Base-by-base conservation (phyloP, 92 coral and sea anemone species). In the Heteractis magnifica region DNA sequence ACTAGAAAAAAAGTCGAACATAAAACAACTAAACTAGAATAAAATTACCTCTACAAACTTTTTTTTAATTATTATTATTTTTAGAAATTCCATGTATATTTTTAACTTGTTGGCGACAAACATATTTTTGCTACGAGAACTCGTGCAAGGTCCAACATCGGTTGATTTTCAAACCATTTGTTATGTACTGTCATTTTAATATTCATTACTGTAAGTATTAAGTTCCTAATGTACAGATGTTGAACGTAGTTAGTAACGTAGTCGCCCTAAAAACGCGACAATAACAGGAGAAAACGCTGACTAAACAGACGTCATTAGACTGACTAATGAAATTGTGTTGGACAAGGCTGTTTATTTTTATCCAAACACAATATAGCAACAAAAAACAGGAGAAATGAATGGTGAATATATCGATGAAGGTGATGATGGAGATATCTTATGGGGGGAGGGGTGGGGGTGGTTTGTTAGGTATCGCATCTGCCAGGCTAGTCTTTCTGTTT, bases 91-190 rank as follows among this genome's bases (percentile, higher is more conserved):
- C 44, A 34, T 34, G 44, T 34, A 2, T 34, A 34, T 34, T 34
- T 34, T 34, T 34, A 34, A 34, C 44, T 34, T 34, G 44, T 34
- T 34, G 44, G 44, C 44, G 44, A 34, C 1, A 34, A 18, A 62
- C 70, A 62, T n/a, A 23, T 62, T 62, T 62, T 18, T 62, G 70
- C 19, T 62, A 18, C 70, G 70, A 62, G 21, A n/a, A 18, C 70
- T 62, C 70, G 70, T 62, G 26, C 70, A 62, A 20, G 70, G 70
- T 23, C 70, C 70, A 62, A 62, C 70, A 62, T 62, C 70, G 10
- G 70, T 23, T 23, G 20, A 62, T 18, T 62, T 23, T 23, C 23
- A 59, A 59, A 59, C 5, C 16, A 16, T 19, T 9, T 59, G 18
- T 62, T n/a, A 62, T 62, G 70, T 18, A 62, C 21, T 62, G 26